Evolutionary conservation across 2,797 vertebrate genomes (phyloP).

Genomic region (Erpetoichthys calabaricus): DNA sequence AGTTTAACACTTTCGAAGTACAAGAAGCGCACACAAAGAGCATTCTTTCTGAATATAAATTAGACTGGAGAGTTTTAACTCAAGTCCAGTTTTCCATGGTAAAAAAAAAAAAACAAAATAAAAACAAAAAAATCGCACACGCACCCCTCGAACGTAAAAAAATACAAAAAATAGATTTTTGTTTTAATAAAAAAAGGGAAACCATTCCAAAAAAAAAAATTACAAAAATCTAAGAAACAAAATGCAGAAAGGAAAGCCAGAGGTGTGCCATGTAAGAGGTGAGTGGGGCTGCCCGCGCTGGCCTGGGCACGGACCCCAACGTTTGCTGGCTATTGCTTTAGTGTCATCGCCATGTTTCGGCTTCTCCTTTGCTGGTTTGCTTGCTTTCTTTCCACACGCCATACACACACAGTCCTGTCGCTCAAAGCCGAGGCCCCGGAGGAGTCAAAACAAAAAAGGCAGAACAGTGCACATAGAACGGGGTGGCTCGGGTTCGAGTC

Average conservation of each 20-base stretch:
- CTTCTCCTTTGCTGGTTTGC: constrained; percentile 69
- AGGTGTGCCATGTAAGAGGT: too few relatives aligned
- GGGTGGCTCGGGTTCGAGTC: constrained; percentile 56
- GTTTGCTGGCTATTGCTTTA: constrained; percentile 70
- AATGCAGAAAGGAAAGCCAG: constrained; percentile 25
- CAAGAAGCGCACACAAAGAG: constrained; percentile 62
- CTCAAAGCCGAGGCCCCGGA: too few relatives aligned
- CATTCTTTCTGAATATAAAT: constrained; percentile 62
- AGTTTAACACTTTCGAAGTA: constrained; percentile 68
- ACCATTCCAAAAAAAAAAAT: constrained; percentile 55
- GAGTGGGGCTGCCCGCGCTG: constrained; percentile 58
- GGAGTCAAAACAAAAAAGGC: constrained; percentile 27
- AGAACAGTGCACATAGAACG: constrained; percentile 70
- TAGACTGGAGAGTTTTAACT: constrained; percentile 90
- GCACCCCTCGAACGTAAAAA: constrained; percentile 75
- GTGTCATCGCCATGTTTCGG: constrained; percentile 47
- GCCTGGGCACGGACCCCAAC: constrained; percentile 40
- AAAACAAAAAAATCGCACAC: constrained; percentile 53
- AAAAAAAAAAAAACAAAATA: constrained; percentile 65
- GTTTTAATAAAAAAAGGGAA: constrained; percentile 81
- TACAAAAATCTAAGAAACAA: constrained; percentile 67
- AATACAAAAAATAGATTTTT: constrained; percentile 25
- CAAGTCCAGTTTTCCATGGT: constrained; percentile 71
- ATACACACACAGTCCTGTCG: constrained; percentile 35
- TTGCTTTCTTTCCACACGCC: constrained; percentile 57